Base-by-base conservation (phyloP, 1,140 invertebrate genomes). In the Aricia agestis region DNA sequence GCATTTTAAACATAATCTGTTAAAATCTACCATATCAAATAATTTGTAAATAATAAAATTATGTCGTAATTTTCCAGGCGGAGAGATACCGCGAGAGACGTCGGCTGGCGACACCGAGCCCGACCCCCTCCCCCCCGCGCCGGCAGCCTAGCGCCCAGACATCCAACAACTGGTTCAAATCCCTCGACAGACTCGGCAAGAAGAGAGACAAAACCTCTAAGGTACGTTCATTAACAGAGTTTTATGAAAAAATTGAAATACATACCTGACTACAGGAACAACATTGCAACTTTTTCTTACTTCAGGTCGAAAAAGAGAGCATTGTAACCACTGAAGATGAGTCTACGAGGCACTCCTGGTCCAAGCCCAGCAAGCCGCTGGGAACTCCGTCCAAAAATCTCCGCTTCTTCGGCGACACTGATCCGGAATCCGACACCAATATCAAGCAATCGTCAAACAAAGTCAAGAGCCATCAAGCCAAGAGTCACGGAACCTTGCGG, bases 391-490 rank as follows among this genome's bases (percentile, higher is more conserved):
- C 93, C 68, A 96, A 96, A 79, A 96, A 94, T 87, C 92, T 97
- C 6, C 93, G 96, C 41, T 96, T 96, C 92, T 96, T 96, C 84
- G 96, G 96, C 1, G 96, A 97, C 83, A 96, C 95, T 1, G 96
- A 96, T 82, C 92, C 93, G 67, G 95, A 96, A 78, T 95, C 95
- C 5, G 94, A 94, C 84, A 90, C 90, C 11, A 93, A 92, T 72
- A 71, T 87, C 69, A 86, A 92, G 78, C 75, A 86, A 71, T 78
- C 80, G 42, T 57, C 81, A 63, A 75, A 78, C 76, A 78, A 93
- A 82, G 75, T 78, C 67, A 80, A 85, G 70, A 82, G 76, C 52
- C 78, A 82, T 70, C 73, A 80, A 45, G 67, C 74, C 1, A 82
- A 86, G 79, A 73, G 69, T 7, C 83, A 90, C 71, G 77, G 78